Evolutionary conservation across 2,113 vertebrate genomes (phyloP).

Genomic region (Heliornis fulica): DNA sequence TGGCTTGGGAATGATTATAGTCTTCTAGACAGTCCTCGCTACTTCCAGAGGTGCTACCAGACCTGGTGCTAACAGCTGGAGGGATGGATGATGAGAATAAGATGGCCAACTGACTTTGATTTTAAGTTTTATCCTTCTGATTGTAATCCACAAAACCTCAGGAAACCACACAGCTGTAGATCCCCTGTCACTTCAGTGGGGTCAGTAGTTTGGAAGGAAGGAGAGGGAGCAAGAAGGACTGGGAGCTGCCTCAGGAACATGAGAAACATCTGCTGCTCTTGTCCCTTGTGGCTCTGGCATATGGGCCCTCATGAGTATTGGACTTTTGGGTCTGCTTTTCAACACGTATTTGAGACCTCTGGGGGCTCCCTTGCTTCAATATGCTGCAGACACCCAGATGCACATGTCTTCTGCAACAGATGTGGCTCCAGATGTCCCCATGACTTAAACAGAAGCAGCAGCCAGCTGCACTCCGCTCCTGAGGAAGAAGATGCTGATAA

Average conservation of each 20-base stretch:
- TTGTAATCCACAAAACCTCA: not conserved
- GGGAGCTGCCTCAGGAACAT: not conserved
- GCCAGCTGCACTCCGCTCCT: not conserved
- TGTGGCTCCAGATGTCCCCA: conserved; percentile 24
- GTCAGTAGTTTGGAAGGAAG: not conserved
- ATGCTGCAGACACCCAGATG: not conserved
- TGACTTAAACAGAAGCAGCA: not conserved
- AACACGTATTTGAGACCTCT: not conserved
- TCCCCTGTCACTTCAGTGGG: not conserved
- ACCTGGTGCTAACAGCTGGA: no score
- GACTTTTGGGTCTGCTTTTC: not conserved
- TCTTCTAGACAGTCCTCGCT: not conserved
- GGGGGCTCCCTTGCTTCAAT: not conserved
- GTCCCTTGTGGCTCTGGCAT: not conserved
- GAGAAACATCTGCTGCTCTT: conserved; percentile 14
- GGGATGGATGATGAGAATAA: not conserved
- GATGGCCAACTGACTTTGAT: not conserved
- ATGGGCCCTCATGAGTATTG: not conserved
- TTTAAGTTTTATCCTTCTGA: no score
- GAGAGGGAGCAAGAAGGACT: not conserved
- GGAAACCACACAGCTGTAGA: not conserved
- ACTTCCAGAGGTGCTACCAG: no score
- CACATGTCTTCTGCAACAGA: not conserved
- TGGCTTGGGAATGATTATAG: not conserved
- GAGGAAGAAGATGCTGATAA: not conserved